Conservation (phyloP, 1,140 invertebrate genomes). For the Polypedilum pembai region DNA sequence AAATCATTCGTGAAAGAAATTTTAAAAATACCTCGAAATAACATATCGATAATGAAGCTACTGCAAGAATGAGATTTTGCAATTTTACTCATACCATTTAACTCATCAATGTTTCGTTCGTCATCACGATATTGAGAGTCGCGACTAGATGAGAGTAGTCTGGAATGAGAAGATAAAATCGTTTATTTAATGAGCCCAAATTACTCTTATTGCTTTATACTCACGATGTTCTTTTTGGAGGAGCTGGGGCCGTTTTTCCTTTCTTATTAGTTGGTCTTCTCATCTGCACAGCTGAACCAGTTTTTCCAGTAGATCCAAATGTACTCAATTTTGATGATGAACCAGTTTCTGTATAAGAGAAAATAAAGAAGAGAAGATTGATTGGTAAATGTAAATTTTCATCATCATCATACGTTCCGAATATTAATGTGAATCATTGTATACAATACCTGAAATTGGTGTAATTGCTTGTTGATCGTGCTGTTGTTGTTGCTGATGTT, state of each 20-base stretch:
- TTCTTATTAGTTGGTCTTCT: slow-evolving; percentile 76
- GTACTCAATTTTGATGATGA: slow-evolving; percentile 57
- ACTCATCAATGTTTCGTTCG: slow-evolving; percentile 35
- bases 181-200: not conserved
- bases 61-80: slow-evolving; percentile 44
- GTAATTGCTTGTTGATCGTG: slow-evolving; percentile 41
- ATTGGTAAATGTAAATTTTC: slow-evolving; percentile 31
- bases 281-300: slow-evolving; percentile 66
- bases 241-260: slow-evolving; percentile 88
- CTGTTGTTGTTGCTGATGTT: slow-evolving; percentile 33
- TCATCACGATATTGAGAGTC: slow-evolving; percentile 43
- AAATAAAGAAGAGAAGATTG: slow-evolving; percentile 8
- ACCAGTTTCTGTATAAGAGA: slow-evolving; percentile 46
- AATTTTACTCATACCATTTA: slow-evolving; percentile 41
- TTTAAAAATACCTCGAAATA: slow-evolving; percentile 43
- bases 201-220: not conserved
- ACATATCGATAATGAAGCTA: slow-evolving; percentile 44
- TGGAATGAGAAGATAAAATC: slow-evolving; percentile 43
- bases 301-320: slow-evolving; percentile 50
- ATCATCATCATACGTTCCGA: slow-evolving; percentile 24
- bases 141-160: slow-evolving; percentile 66
- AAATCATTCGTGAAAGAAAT: not conserved
- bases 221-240: slow-evolving; percentile 87
- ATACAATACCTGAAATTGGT: slow-evolving; percentile 41
- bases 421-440: not conserved